Evolutionary conservation across 1,140 invertebrate genomes (phyloP).

Genomic region (Nomia melanderi): DNA sequence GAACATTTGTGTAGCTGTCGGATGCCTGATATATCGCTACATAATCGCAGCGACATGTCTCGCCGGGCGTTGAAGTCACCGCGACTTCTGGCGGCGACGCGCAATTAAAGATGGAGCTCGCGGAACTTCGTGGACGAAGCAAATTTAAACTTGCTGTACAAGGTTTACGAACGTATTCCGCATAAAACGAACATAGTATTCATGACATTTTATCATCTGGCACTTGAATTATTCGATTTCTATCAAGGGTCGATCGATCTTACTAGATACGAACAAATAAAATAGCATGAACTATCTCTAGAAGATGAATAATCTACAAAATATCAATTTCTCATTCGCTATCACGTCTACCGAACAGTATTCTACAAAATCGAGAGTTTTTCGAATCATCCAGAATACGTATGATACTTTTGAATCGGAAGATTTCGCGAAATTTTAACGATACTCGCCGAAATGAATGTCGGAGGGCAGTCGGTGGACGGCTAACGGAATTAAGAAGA

Average conservation of each 20-base stretch:
- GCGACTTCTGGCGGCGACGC: neutral
- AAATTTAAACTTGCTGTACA: neutral
- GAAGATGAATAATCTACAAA: no score
- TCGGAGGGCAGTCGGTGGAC: slow-evolving; percentile 37
- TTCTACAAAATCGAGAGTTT: no score
- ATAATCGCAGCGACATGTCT: neutral
- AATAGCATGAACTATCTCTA: no score
- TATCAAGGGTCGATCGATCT: no score
- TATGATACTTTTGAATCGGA: no score
- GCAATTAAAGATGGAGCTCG: neutral
- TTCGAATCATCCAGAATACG: no score
- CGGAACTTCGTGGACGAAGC: neutral
- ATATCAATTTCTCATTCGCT: no score
- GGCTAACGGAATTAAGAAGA: slow-evolving; percentile 64
- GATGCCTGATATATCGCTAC: neutral
- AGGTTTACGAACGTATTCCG: neutral
- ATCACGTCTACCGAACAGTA: no score
- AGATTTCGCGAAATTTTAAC: neutral
- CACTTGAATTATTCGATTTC: no score
- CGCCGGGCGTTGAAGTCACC: neutral
- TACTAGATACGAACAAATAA: no score
- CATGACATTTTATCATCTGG: no score
- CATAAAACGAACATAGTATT: no score
- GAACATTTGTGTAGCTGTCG: neutral
- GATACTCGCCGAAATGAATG: neutral